These are phyloP conservation scores for Hyperoplus immaculatus DNA, from an alignment of 2,797 vertebrate genomes.

Conservation along the genomic window DNA sequence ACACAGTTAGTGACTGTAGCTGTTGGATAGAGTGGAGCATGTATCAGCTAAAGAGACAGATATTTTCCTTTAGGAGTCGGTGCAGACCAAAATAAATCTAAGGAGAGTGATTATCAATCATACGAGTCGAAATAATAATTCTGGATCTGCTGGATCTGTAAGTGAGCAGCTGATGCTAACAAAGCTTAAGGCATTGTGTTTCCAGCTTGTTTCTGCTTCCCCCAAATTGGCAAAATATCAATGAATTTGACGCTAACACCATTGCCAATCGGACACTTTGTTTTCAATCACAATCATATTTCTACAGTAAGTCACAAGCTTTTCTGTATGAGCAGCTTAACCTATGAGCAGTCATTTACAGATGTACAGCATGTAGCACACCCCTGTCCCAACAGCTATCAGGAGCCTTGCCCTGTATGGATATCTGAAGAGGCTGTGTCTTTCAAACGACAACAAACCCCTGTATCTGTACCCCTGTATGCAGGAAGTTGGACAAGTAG, in stretches of 20 bases:
- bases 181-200: not conserved
- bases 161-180: not conserved
- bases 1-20: not conserved
- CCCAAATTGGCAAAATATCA: not conserved
- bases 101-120: not conserved
- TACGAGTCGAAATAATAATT: not conserved
- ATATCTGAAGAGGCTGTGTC: conserved; percentile 6
- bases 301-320: not conserved
- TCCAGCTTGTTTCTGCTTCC: not conserved
- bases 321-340: not conserved
- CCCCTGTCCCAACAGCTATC: conserved; percentile 1
- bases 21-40: not conserved
- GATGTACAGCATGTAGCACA: not conserved
- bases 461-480: not conserved
- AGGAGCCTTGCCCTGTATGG: conserved; percentile 21
- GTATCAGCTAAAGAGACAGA: not conserved
- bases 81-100: not conserved
- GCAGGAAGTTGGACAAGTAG: conserved; percentile 17
- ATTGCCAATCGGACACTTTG: not conserved
- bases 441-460: conserved; percentile 12
- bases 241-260: not conserved
- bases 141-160: not conserved
- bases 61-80: not conserved
- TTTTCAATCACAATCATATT: not conserved
- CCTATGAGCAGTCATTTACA: not conserved